Evolutionary conservation across 2,888 invertebrate genomes (phyloP).

Genomic region (Epicampocera succincta): DNA sequence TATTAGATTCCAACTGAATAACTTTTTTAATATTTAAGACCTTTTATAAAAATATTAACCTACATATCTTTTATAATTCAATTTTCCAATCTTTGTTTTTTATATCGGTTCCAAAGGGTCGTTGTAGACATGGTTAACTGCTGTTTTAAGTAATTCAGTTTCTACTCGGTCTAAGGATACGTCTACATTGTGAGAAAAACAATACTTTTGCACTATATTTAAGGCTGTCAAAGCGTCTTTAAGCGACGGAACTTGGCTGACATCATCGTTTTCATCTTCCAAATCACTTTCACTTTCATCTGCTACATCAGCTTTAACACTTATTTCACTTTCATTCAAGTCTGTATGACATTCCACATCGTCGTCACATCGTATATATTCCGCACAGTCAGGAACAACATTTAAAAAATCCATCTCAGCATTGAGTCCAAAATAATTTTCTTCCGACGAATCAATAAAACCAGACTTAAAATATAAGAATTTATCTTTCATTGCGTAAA

Average conservation of each 20-base stretch:
- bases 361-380: slow-evolving; percentile 32
- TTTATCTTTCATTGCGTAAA: background rate
- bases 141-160: slow-evolving; percentile 25
- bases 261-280: slow-evolving; percentile 22
- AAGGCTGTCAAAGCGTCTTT: slow-evolving; percentile 25
- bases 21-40: no score
- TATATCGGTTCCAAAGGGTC: background rate
- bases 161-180: slow-evolving; percentile 26
- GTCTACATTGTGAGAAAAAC: slow-evolving; percentile 21
- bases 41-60: no score
- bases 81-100: no score
- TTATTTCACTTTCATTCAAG: slow-evolving; percentile 50
- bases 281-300: slow-evolving; percentile 5
- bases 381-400: slow-evolving; percentile 1
- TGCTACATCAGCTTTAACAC: background rate
- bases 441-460: background rate
- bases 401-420: slow-evolving; percentile 11
- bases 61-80: no score
- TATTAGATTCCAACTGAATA: no score
- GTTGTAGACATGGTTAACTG: slow-evolving; percentile 7
- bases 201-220: slow-evolving; percentile 44
- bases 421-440: background rate
- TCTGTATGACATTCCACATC: slow-evolving; percentile 50
- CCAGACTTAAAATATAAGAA: slow-evolving; percentile 18
- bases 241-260: slow-evolving; percentile 17